Percentiles rank a stretch among this genome's conserved stretches.
Evolutionary conservation across 2,888 invertebrate species (phyloP).

Genomic region (Candidula unifasciata): DNA sequence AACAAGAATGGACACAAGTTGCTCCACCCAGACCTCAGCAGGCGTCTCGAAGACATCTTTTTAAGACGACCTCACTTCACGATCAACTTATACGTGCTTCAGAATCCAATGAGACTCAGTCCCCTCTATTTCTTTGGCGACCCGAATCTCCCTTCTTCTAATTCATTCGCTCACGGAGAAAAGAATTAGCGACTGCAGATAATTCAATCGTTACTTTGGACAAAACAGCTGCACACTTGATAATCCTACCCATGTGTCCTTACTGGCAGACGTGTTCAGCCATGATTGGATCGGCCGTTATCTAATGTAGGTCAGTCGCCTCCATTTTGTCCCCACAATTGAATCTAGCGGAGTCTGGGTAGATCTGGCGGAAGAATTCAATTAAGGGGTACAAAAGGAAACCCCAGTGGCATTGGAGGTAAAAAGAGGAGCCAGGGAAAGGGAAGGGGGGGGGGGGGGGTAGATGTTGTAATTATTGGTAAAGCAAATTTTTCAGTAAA

Average conservation of each 20-base stretch:
- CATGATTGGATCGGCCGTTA: neutral
- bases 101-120: neutral
- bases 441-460: too few species aligned
- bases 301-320: neutral
- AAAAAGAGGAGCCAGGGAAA: too few species aligned
- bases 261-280: neutral
- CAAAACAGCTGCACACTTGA: neutral
- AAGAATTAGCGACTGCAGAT: neutral
- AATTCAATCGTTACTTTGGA: neutral
- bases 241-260: neutral
- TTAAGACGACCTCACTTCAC: neutral
- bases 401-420: too few species aligned
- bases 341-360: neutral
- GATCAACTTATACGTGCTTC: neutral
- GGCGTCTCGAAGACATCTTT: neutral
- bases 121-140: neutral
- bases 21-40: too few species aligned
- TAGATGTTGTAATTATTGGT: too few species aligned
- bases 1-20: constrained; percentile 5
- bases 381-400: neutral
- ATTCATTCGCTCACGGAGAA: neutral
- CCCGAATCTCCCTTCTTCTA: neutral
- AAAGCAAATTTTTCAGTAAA: too few species aligned
- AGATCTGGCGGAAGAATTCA: neutral
- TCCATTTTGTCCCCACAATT: neutral